Evolutionary conservation across 2,888 invertebrate species (phyloP).

Genomic region (Agonopterix arenella): DNA sequence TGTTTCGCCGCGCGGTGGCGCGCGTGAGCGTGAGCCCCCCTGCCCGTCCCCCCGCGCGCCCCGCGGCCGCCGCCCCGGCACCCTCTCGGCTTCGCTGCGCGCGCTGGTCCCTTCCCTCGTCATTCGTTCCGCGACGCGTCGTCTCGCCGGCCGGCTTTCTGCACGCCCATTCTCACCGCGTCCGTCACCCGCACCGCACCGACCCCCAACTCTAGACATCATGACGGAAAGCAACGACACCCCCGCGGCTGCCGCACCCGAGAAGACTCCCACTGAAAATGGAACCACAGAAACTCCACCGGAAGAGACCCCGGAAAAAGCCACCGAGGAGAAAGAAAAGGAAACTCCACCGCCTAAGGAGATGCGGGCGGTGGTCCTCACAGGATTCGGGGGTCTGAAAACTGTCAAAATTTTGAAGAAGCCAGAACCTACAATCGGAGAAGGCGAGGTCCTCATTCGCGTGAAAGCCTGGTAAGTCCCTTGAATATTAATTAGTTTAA

Average conservation of each 20-base stretch:
- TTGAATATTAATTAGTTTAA: slow-evolving; percentile 11
- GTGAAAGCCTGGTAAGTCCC: slow-evolving; percentile 90
- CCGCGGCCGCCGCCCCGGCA: slow-evolving; percentile 19
- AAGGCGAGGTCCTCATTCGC: slow-evolving; percentile 88
- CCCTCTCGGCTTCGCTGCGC: slow-evolving; percentile 14
- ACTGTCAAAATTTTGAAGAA: slow-evolving; percentile 89
- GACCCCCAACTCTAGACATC: slow-evolving; percentile 30
- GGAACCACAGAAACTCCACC: slow-evolving; percentile 65
- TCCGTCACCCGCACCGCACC: slow-evolving; percentile 50
- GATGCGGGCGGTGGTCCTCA: slow-evolving; percentile 90
- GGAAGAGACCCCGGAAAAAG: slow-evolving; percentile 72
- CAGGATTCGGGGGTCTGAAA: slow-evolving; percentile 91
- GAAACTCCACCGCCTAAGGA: slow-evolving; percentile 81
- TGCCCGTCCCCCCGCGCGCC: slow-evolving; percentile 23
- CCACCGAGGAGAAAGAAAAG: slow-evolving; percentile 74
- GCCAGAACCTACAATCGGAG: slow-evolving; percentile 83
- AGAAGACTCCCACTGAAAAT: slow-evolving; percentile 76
- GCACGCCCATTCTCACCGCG: slow-evolving; percentile 52
- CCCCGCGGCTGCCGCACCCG: slow-evolving; percentile 70
- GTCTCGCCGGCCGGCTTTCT: slow-evolving; percentile 54
- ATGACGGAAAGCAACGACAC: slow-evolving; percentile 75
- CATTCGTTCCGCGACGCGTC: slow-evolving; percentile 73
- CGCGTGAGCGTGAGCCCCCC: slow-evolving; percentile 17
- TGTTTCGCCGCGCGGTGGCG: slow-evolving; percentile 31
- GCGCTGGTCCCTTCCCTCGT: slow-evolving; percentile 54